These are phyloP conservation scores for Austrolebias charrua DNA, from an alignment of 2,797 vertebrate genomes.

Conservation along the genomic window DNA sequence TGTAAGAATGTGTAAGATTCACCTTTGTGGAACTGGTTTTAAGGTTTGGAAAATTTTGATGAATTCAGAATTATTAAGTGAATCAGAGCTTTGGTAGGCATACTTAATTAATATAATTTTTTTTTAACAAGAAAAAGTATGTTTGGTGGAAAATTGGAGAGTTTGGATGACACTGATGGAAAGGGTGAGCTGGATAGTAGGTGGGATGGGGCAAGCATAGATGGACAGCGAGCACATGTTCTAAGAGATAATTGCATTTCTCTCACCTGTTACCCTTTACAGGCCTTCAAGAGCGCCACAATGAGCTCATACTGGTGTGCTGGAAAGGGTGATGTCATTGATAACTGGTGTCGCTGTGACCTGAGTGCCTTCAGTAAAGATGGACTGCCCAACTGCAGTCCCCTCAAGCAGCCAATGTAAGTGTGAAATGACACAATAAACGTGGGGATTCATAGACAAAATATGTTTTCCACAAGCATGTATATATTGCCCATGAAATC, in stretches of 20 bases:
- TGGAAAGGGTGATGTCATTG: slow-evolving; percentile 97
- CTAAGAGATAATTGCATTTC: slow-evolving; percentile 79
- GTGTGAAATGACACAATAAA: slow-evolving; percentile 73
- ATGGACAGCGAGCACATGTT: slow-evolving; percentile 57
- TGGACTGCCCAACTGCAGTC: slow-evolving; percentile 95
- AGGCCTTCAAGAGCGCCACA: slow-evolving; percentile 94
- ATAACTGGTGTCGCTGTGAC: slow-evolving; percentile 99
- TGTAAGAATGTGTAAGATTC: slow-evolving; percentile 15
- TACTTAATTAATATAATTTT: slow-evolving; percentile 15
- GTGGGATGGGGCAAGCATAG: slow-evolving; percentile 38
- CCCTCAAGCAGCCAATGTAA: slow-evolving; percentile 91
- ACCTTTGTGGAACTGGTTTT: slow-evolving; percentile 33
- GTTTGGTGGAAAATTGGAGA: slow-evolving; percentile 14
- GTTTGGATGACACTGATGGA: slow-evolving; percentile 28
- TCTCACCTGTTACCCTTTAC: slow-evolving; percentile 75
- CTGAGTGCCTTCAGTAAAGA: slow-evolving; percentile 94
- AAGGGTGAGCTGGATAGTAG: slow-evolving; percentile 17
- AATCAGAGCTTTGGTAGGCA: slow-evolving; percentile 1
- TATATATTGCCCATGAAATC: slow-evolving; percentile 30
- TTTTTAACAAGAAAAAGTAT: slow-evolving; percentile 3
- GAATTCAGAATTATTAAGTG: slow-evolving; percentile 5
- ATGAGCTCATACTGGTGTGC: slow-evolving; percentile 99
- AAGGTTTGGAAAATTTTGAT: slow-evolving; percentile 16
- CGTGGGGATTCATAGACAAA: slow-evolving; percentile 55
- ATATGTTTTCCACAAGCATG: slow-evolving; percentile 57